These are phyloP conservation scores for Drosophila stalkeri DNA, from an alignment of 2,888 invertebrate species.

Conservation along the genomic window DNA sequence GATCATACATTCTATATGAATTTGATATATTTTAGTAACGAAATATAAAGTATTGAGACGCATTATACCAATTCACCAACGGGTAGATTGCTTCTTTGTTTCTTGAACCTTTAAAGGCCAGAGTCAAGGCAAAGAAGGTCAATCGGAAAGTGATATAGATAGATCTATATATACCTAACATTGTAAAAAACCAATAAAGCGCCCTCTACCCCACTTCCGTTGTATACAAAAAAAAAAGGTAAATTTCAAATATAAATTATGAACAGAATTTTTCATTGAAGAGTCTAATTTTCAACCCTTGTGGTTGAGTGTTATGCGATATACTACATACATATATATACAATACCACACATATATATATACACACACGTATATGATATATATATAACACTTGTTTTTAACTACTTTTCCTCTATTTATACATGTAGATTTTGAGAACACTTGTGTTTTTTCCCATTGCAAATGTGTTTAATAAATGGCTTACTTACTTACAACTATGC, in stretches of 20 bases:
- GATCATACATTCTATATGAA: too few relatives aligned
- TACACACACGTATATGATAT: neutral
- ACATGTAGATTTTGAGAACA: neutral
- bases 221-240: neutral
- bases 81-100: too few relatives aligned
- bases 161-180: neutral
- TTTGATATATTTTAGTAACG: too few relatives aligned
- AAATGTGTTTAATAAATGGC: neutral
- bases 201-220: neutral
- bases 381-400: conserved; percentile 6
- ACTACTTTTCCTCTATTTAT: neutral
- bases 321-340: neutral
- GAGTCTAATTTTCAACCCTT: conserved; percentile 2
- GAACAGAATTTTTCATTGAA: neutral
- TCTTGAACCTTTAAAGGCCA: too few relatives aligned
- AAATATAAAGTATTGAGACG: too few relatives aligned
- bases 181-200: neutral
- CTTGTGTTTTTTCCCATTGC: conserved; percentile 6
- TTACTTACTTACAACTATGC: neutral
- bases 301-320: neutral
- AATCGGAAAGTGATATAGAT: neutral
- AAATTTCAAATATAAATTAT: neutral
- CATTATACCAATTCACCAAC: too few relatives aligned
- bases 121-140: neutral
- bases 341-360: neutral